Base-by-base conservation (phyloP, 2,888 invertebrate genomes). In the Mythimna impura region DNA sequence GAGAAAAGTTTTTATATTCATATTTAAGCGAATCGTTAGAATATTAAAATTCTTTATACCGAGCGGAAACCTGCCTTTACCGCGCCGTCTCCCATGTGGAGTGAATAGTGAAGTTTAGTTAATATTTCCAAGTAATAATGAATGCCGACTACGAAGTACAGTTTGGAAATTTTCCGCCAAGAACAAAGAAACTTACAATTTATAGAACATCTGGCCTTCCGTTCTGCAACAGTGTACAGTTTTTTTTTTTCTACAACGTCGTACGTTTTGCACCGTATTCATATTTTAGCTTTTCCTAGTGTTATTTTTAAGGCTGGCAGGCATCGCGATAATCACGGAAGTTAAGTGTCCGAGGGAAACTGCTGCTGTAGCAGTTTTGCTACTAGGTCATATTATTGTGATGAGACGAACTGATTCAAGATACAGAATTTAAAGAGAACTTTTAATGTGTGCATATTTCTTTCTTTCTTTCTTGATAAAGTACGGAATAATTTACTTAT, bases 151-250 rank as follows among this genome's bases (percentile, higher is more conserved):
- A 78, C 67, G 63, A 64, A 71, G 71, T 72, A 58, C 30, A 76
- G 78, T 80, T 84, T 71, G 73, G 66, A 78, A 86, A 86, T 76
- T 80, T 85, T 82, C 73, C 76, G 64, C 66, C 60, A 71, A 78
- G 82, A 87, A 80, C 77, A 78, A 80, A 81, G 87, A 87, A 86
- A 85, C 76, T 80, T 85, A 80, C 78, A 79, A 81, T 81, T 85
- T 81, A 83, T 82, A 87, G 73, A 80, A 77, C 77, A 85, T 82
- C 86, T 86, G 81, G 76, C 71, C 69, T 80, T 75, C 78, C 80
- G 71, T 70, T 78, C 47, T 61, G 77, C 58, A 76, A 78, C 61
- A 67, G 69, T 68, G 68, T 74, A 70, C 73, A 66, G 71, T 50
- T 73, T 77, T 84, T 71, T 81, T 79, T 79, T 84, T 73, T 75